phyloP scores from a whole-genome alignment of 1,140 invertebrate species.

The Gerris buenoi region DNA sequence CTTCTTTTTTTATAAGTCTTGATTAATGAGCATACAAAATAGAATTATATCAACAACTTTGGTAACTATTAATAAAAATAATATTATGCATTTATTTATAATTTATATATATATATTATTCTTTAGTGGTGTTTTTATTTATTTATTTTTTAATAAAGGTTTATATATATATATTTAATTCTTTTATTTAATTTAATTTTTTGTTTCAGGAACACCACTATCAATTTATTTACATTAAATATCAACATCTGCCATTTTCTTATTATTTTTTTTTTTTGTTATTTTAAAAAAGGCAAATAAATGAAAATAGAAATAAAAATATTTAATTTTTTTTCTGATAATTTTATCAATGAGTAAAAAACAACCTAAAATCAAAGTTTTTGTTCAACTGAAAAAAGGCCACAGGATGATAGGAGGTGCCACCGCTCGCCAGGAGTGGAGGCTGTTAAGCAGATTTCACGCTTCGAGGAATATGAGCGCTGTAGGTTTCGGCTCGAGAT shows the following conservation, averaged over 20 bases:
- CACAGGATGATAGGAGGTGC: constrained; percentile 6
- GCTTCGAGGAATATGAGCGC: constrained; percentile 68
- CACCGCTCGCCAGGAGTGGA: not conserved
- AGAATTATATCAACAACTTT: constrained; percentile 3
- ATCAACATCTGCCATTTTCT: too few species aligned
- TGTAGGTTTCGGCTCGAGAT: constrained; percentile 72
- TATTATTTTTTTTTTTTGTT: not conserved
- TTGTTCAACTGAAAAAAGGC: constrained; percentile 1
- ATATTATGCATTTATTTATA: not conserved
- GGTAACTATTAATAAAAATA: constrained; percentile 6
- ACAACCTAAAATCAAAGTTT: not conserved
- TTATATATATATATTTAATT: constrained; percentile 7
- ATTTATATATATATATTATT: not conserved
- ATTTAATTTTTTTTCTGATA: not conserved
- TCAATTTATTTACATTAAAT: too few species aligned
- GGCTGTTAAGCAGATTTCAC: constrained; percentile 14
- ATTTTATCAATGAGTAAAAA: not conserved
- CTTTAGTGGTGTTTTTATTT: not conserved
- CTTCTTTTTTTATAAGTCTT: not conserved
- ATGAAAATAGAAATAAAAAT: not conserved
- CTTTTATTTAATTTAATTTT: too few species aligned
- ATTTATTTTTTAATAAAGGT: constrained; percentile 4
- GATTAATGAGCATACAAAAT: constrained; percentile 5
- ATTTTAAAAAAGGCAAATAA: not conserved
- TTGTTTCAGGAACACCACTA: not conserved